Evolutionary conservation across 2,797 vertebrate genomes (phyloP).

Genomic region (Pitangus sulphuratus): DNA sequence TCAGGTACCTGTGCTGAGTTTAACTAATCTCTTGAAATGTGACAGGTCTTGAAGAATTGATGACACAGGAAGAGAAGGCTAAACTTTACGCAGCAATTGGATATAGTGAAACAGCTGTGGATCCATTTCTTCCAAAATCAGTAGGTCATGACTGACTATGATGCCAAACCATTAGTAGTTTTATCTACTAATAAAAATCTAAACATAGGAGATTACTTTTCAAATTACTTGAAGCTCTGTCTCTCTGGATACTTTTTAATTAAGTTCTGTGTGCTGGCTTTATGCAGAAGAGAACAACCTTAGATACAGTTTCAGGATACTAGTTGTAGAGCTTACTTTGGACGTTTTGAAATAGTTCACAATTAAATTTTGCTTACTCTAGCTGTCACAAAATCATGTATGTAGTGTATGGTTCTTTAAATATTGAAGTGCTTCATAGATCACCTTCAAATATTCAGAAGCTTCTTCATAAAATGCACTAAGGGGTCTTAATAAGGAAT

Average conservation of each 20-base stretch:
- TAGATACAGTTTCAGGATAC: background rate
- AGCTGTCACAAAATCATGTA: background rate
- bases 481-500: background rate
- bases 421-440: background rate
- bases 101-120: constrained; percentile 91
- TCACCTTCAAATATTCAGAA: background rate
- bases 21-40: constrained; percentile 28
- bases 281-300: background rate
- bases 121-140: constrained; percentile 94
- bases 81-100: constrained; percentile 97
- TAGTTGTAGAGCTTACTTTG: background rate
- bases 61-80: constrained; percentile 90
- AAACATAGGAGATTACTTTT: background rate
- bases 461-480: background rate
- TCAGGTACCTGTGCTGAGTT: background rate
- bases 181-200: background rate
- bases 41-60: constrained; percentile 88
- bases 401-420: background rate
- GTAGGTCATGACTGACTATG: constrained; percentile 75
- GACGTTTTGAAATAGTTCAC: background rate
- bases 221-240: background rate
- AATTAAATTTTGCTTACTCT: background rate
- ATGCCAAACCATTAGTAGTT: background rate
- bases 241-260: background rate
- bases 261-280: background rate